Base-by-base conservation (phyloP, 2,888 invertebrate genomes). In the Drosophila kanekoi region DNA sequence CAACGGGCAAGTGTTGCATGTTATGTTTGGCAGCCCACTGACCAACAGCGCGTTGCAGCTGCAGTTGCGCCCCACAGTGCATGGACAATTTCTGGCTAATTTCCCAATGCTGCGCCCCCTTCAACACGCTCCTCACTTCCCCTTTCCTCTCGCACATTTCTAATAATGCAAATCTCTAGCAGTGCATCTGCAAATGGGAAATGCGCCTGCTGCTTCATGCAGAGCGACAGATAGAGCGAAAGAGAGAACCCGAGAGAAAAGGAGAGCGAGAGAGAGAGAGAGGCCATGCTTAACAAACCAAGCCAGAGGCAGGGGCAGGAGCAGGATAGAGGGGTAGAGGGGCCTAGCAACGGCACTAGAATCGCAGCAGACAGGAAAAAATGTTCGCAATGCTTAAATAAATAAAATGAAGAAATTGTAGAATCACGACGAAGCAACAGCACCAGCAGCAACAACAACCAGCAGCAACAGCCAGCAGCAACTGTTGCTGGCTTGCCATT, bases 351-450 rank as follows among this genome's bases (percentile, higher is more conserved):
- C 74, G 61, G 52, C 57, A 58, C 35, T 43, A 48, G 56, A 63
- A 62, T 57, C 58, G 60, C 70, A 44, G 44, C 58, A 82, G 83
- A 79, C 88, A 77, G 63, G 61, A 64, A 87, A 79, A 85, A 87
- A 85, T 85, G 85, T 79, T 69, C 59, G 74, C 87, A 81, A 87
- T 84, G 81, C 85, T 89, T 89, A 87, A 89, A 87, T 87, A 87
- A 89, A 87, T 87, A 87, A 87, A 82, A 87, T 82, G 88, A 77
- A 89, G 88, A 87, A 87, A 87, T 87, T 89, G 89, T 86, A 78
- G 77, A 89, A 87, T 87, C 89, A 89, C 86, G 86, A 87, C 81
- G 73, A 67, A 53, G 67, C 67, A 61, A 62, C 65, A 71, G 35
- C 58, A 61, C 32, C 60, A 58, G 16, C 61, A 52, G 11, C 67